Evolutionary conservation across 2,888 invertebrate species (phyloP).

Genomic region (Oeneis ivallda): DNA sequence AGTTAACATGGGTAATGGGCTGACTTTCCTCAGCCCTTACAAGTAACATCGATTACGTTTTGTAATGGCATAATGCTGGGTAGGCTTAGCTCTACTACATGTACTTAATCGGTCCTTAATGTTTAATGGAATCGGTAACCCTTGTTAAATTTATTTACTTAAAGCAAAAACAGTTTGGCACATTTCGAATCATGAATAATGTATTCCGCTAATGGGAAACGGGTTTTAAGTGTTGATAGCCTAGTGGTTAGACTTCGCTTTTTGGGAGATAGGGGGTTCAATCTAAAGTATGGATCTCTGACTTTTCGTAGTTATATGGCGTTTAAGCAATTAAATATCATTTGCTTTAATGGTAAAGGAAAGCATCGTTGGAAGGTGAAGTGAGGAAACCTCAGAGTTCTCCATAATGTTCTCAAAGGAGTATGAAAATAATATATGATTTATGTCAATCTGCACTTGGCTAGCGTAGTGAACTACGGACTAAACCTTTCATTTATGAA

Average conservation of each 20-base stretch:
- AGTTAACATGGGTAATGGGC: background rate
- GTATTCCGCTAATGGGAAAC: background rate
- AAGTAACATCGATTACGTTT: constrained; percentile 3
- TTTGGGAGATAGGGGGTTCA: background rate
- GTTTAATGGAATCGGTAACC: constrained; percentile 5
- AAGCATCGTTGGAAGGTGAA: too few relatives aligned
- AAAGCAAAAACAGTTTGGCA: background rate
- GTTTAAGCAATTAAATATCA: too few relatives aligned
- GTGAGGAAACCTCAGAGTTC: too few relatives aligned
- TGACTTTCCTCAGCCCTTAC: background rate
- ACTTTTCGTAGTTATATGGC: too few relatives aligned
- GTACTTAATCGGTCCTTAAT: constrained; percentile 1
- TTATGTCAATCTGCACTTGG: too few relatives aligned
- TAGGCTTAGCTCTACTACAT: constrained; percentile 1
- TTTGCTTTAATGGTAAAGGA: too few relatives aligned
- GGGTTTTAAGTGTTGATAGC: too few relatives aligned
- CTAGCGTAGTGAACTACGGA: too few relatives aligned
- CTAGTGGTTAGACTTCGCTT: background rate
- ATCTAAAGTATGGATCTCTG: too few relatives aligned
- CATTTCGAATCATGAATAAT: constrained; percentile 2
- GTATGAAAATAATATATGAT: too few relatives aligned
- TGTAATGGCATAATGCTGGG: background rate
- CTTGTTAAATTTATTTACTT: constrained; percentile 1
- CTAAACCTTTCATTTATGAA: too few relatives aligned
- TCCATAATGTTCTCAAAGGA: too few relatives aligned